Percentiles rank a stretch among this genome's conserved stretches.
Evolutionary conservation across 2,888 invertebrate species (phyloP).

Genomic region (Hemistola chrysoprasaria): DNA sequence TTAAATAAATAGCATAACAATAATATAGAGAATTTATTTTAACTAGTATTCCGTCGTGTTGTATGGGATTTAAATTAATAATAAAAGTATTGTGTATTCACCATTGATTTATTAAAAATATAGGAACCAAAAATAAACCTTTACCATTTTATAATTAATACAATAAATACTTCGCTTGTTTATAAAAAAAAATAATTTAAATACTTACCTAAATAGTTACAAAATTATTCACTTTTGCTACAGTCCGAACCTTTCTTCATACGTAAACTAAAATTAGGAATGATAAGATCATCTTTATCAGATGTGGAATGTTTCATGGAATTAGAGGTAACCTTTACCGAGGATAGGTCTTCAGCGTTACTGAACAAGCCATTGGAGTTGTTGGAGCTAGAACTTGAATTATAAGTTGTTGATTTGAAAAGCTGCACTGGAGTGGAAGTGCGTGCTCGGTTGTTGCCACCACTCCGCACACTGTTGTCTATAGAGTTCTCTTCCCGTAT

Average conservation of each 20-base stretch:
- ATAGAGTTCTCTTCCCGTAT: conserved; percentile 45
- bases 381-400: conserved; percentile 75
- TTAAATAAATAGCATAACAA: too few relatives aligned
- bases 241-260: conserved; percentile 59
- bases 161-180: conserved; percentile 14
- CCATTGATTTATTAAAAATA: conserved; percentile 27
- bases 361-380: conserved; percentile 73
- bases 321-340: conserved; percentile 75
- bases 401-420: conserved; percentile 67
- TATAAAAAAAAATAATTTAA: conserved; percentile 33
- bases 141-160: conserved; percentile 23
- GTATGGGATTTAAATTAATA: too few relatives aligned
- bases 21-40: too few relatives aligned
- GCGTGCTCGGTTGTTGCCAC: conserved; percentile 60
- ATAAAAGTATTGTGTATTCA: not conserved
- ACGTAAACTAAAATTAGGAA: conserved; percentile 73
- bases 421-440: conserved; percentile 83
- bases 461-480: conserved; percentile 51
- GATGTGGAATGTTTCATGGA: conserved; percentile 70
- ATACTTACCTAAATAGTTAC: conserved; percentile 26
- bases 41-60: too few relatives aligned
- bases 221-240: conserved; percentile 63
- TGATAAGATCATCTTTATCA: conserved; percentile 73
- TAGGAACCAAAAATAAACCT: conserved; percentile 27
- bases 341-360: conserved; percentile 80